Conservation (phyloP, 2,888 invertebrate genomes). For the Lithophane semibrunnea region DNA sequence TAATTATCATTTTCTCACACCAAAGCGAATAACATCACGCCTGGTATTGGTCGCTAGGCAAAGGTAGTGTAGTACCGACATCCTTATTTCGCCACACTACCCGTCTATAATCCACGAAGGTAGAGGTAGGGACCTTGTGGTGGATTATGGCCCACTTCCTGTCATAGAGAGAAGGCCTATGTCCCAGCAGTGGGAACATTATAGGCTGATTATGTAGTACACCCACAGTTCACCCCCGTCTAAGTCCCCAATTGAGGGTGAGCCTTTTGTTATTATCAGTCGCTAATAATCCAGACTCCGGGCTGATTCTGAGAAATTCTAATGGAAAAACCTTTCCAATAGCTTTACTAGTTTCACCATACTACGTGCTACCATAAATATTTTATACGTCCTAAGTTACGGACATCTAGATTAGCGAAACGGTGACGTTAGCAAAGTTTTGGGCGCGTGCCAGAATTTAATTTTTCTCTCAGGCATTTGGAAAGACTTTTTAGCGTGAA, state of each 20-base stretch:
- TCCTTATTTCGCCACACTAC: background rate
- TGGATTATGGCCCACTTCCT: background rate
- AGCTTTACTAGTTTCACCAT: background rate
- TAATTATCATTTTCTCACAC: background rate
- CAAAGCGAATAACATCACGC: background rate
- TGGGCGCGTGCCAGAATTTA: slow-evolving; percentile 46
- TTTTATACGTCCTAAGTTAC: slow-evolving; percentile 36
- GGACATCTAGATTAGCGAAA: slow-evolving; percentile 40
- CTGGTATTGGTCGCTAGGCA: too few relatives aligned
- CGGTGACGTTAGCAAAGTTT: slow-evolving; percentile 44
- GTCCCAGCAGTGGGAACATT: background rate
- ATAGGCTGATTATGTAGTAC: background rate
- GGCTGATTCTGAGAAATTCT: too few relatives aligned
- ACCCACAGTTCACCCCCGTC: background rate
- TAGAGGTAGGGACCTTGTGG: background rate
- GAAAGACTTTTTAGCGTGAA: slow-evolving; percentile 27
- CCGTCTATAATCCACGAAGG: background rate
- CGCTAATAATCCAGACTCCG: background rate
- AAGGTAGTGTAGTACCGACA: too few relatives aligned
- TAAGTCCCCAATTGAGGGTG: background rate
- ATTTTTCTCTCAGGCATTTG: slow-evolving; percentile 38
- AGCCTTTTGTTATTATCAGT: background rate
- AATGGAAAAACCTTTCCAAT: background rate
- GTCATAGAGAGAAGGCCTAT: background rate
- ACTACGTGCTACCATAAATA: background rate